These are phyloP conservation scores for Camelus dromedarius DNA, from an alignment of 2,113 vertebrate species.

Conservation along the genomic window DNA sequence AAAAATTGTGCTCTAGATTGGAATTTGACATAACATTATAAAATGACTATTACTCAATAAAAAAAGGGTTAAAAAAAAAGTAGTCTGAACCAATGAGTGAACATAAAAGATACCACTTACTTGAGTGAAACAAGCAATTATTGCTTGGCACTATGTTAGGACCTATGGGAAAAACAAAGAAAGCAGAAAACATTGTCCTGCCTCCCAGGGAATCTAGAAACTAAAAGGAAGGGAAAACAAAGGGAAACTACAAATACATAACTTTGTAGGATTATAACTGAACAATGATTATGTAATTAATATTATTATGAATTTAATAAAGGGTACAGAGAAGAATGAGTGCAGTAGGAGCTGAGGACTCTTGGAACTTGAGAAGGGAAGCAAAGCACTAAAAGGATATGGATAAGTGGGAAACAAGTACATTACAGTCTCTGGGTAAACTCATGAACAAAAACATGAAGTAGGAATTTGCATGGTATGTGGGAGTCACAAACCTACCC, in stretches of 20 bases:
- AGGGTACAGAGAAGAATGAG: background rate
- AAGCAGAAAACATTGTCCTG: conserved; percentile 11
- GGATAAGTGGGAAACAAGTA: background rate
- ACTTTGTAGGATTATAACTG: conserved; percentile 27
- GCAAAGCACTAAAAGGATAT: background rate
- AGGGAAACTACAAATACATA: conserved; percentile 16
- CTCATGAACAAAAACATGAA: background rate
- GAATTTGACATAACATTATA: no score
- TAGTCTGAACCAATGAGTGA: conserved; percentile 8
- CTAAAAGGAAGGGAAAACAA: conserved; percentile 28
- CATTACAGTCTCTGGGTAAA: background rate
- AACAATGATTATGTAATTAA: conserved; percentile 14
- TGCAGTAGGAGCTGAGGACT: background rate
- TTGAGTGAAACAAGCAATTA: conserved; percentile 3
- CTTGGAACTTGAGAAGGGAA: background rate
- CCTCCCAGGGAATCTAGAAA: background rate
- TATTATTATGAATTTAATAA: conserved; percentile 16
- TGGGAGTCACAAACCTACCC: background rate
- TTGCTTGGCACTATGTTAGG: background rate
- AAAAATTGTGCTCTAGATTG: no score
- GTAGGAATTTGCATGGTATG: background rate
- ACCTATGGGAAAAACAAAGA: background rate
- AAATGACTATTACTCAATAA: no score
- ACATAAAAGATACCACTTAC: background rate
- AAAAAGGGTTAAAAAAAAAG: no score